Evolutionary conservation across 2,888 invertebrate species (phyloP).

Genomic region (Cataglyphis cursor): DNA sequence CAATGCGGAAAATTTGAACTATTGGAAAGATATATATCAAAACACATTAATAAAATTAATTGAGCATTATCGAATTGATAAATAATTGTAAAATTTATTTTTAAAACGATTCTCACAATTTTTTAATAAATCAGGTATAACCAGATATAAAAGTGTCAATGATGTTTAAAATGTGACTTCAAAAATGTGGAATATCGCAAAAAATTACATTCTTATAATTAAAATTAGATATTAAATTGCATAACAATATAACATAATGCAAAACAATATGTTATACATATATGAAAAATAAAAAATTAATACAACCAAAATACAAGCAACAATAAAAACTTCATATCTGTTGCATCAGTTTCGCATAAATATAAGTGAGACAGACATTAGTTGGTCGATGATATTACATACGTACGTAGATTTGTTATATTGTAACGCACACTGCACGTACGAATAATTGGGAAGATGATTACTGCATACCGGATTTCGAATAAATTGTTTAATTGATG

Average conservation of each 20-base stretch:
- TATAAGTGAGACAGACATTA: neutral
- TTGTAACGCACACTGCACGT: neutral
- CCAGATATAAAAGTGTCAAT: neutral
- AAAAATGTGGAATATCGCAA: neutral
- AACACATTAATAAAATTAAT: constrained; percentile 1
- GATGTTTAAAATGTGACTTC: neutral
- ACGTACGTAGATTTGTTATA: neutral
- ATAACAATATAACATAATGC: neutral
- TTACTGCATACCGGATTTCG: neutral
- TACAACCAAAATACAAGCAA: too few species aligned
- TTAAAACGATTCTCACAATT: neutral
- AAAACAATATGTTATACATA: neutral
- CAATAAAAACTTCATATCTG: constrained; percentile 5
- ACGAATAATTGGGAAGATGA: constrained; percentile 36
- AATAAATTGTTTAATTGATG: constrained; percentile 36
- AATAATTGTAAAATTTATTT: neutral
- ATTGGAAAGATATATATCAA: neutral
- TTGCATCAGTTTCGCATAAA: neutral
- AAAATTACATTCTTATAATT: neutral
- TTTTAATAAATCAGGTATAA: neutral
- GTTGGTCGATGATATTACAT: neutral
- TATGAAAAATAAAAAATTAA: neutral
- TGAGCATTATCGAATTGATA: neutral
- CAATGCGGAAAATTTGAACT: neutral
- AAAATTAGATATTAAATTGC: neutral